Evolutionary conservation across 2,113 vertebrate species (phyloP), one percentile per base, ranked within the genome.

Genomic region (Heterotis niloticus): DNA sequence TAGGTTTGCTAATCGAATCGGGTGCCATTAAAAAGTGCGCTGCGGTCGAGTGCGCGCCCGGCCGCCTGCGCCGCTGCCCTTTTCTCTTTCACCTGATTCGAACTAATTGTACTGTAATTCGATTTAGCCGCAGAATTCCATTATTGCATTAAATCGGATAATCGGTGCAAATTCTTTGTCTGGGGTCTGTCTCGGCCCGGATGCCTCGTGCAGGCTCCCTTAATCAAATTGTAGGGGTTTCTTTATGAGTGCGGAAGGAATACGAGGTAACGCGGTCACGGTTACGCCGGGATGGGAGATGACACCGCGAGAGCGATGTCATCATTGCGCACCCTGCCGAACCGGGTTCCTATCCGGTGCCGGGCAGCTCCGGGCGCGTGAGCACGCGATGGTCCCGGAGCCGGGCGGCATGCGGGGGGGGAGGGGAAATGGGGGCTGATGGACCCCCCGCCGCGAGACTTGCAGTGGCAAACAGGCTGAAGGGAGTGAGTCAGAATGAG

Each of bases 401-500:
- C 12, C 54, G 60, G 28, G 57, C 14, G 66, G 66, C 26, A 10
- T 11, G 71, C 44, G 23, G 2, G 20, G 4, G 70, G 73, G 54
- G 54, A 60, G 73, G 73, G 65, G 28, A 54, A 9, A 28, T 23
- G 28, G 28, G 59, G 66, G 77, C 70, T 72, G 70, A 20, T 14
- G 70, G 70, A 17, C 54, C 14, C 65, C 66, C 66, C 34, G 56
- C 66, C 28, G 77, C 34, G 51, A 70, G 56, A 1, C 74, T 64
- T 10, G 24, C 74, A 3, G 77, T 28, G 56, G 24, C n/a, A 23
- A 67, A 52, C 52, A 70, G 77, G 77, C 77, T 78, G 77, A 78
- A 57, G 77, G 66, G 77, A 78, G 60, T 78, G 77, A 78, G 51
- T 78, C 77, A 70, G 77, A 68, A 78, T 78, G 77, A 78, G 77